Percentiles rank a stretch among this genome's conserved stretches.
Evolutionary conservation across 2,113 vertebrate genomes (phyloP).

Genomic region (Cavia porcellus): DNA sequence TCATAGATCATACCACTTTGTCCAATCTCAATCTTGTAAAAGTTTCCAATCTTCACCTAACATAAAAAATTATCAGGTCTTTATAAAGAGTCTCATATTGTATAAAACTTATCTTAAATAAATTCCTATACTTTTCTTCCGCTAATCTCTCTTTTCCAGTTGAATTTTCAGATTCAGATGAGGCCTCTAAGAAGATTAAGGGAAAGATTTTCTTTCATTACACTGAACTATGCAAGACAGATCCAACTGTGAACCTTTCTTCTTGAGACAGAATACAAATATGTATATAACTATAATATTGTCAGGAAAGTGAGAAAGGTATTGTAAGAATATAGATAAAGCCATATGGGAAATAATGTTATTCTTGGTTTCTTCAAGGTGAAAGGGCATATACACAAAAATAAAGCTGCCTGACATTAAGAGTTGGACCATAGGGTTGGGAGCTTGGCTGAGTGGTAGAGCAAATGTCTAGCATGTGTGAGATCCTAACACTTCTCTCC

Average conservation of each 20-base stretch:
- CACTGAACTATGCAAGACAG: slow-evolving; percentile 22
- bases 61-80: neutral
- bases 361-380: neutral
- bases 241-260: neutral
- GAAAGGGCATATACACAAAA: too few relatives aligned
- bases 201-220: neutral
- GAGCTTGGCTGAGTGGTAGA: too few relatives aligned
- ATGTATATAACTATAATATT: neutral
- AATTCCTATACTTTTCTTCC: neutral
- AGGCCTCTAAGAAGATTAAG: neutral
- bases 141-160: neutral
- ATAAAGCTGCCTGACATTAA: too few relatives aligned
- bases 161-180: neutral
- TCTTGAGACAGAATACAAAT: neutral
- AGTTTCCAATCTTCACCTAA: neutral
- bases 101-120: neutral
- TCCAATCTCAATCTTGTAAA: neutral
- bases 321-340: neutral
- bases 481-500: too few relatives aligned
- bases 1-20: neutral
- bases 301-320: neutral
- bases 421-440: neutral
- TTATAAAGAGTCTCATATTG: neutral
- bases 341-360: neutral
- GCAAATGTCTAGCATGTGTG: too few relatives aligned